phyloP scores from a whole-genome alignment of 2,797 vertebrate genomes.

The Phrynocephalus vlangalii region DNA sequence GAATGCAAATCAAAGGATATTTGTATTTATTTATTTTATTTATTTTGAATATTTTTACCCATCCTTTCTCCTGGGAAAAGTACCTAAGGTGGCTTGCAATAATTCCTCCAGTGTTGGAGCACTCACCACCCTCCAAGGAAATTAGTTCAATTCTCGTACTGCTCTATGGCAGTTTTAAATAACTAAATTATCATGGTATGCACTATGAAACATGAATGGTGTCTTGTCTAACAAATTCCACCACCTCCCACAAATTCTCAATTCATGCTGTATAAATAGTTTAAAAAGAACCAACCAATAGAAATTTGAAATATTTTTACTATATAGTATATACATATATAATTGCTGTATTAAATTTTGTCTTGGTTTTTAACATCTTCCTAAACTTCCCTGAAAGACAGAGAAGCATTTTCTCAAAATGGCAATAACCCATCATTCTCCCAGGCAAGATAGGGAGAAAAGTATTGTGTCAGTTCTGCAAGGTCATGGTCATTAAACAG shows the following conservation, averaged over 20 bases:
- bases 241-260: neutral
- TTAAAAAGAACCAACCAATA: neutral
- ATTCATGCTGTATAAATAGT: neutral
- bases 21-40: no score
- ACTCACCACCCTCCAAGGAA: no score
- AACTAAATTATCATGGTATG: neutral
- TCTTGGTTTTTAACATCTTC: neutral
- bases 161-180: neutral
- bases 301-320: neutral
- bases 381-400: neutral
- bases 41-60: no score
- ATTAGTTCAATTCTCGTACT: no score
- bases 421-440: constrained; percentile 13
- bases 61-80: no score
- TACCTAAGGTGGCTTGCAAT: no score
- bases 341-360: neutral
- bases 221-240: neutral
- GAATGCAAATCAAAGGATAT: no score
- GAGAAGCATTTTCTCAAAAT: constrained; percentile 32
- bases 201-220: neutral
- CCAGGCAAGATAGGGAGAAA: constrained; percentile 33
- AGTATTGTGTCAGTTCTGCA: constrained; percentile 21
- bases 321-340: neutral
- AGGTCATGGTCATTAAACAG: constrained; percentile 7
- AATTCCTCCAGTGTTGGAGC: no score